Evolutionary conservation across 2,113 vertebrate species (phyloP).

Genomic region (Haemorhous mexicanus): DNA sequence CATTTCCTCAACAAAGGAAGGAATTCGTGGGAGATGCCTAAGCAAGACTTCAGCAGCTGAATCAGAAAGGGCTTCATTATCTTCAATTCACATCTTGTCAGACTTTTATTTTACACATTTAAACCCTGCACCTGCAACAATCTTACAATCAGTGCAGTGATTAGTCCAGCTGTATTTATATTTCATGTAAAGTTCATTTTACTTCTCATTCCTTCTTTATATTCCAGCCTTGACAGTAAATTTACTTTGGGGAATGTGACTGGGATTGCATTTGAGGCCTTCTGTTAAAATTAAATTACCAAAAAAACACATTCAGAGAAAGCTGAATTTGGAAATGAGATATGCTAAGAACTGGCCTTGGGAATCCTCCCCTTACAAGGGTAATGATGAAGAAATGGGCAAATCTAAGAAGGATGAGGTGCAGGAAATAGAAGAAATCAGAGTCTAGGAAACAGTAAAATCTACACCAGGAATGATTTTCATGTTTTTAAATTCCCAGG

Average conservation of each 20-base stretch:
- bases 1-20: slow-evolving; percentile 29
- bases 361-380: background rate
- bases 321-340: background rate
- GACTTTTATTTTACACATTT: slow-evolving; percentile 14
- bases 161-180: slow-evolving; percentile 65
- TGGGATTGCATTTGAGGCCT: background rate
- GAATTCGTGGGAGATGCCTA: background rate
- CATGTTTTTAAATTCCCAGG: background rate
- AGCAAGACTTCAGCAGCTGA: background rate
- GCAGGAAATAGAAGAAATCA: background rate
- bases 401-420: background rate
- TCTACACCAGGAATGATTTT: background rate
- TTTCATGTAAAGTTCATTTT: slow-evolving; percentile 22
- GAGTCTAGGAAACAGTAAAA: background rate
- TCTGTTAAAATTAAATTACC: background rate
- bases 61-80: slow-evolving; percentile 26
- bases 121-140: slow-evolving; percentile 41
- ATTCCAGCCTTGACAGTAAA: slow-evolving; percentile 3
- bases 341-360: background rate
- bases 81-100: background rate
- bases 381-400: background rate
- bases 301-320: background rate
- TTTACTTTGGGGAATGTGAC: background rate
- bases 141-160: slow-evolving; percentile 43
- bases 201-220: slow-evolving; percentile 11